Evolutionary conservation across 2,113 vertebrate species (phyloP).

Genomic region (Nanger granti): DNA sequence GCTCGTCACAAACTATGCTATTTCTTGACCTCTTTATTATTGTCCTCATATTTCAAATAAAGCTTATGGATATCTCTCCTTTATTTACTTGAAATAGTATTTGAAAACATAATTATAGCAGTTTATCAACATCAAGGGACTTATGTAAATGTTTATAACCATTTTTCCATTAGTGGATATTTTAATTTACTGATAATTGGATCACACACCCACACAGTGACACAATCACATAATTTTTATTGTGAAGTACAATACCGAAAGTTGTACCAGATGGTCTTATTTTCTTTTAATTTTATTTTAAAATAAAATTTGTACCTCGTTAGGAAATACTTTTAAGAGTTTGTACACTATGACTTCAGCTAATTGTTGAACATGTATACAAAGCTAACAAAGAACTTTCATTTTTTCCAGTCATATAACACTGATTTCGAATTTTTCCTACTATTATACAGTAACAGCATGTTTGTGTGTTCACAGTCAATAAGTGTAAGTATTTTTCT

Average conservation of each 20-base stretch:
- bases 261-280: not conserved
- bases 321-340: not conserved
- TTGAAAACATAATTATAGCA: not conserved
- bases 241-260: not conserved
- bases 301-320: not conserved
- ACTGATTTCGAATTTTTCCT: not conserved
- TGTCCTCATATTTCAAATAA: not conserved
- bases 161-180: not conserved
- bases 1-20: not conserved
- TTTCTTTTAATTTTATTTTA: not conserved
- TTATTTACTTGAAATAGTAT: constrained; percentile 2
- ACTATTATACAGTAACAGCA: not conserved
- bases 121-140: not conserved
- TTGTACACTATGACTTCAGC: not conserved
- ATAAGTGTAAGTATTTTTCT: not conserved
- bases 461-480: not conserved
- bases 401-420: not conserved
- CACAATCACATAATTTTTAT: not conserved
- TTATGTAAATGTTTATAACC: not conserved
- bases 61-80: not conserved
- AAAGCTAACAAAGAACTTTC: not conserved
- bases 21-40: not conserved
- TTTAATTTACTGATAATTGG: constrained; percentile 40
- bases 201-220: constrained; percentile 27
- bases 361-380: not conserved